Base-by-base conservation (phyloP, 2,797 vertebrate species). In the Atherinosoma microstoma region DNA sequence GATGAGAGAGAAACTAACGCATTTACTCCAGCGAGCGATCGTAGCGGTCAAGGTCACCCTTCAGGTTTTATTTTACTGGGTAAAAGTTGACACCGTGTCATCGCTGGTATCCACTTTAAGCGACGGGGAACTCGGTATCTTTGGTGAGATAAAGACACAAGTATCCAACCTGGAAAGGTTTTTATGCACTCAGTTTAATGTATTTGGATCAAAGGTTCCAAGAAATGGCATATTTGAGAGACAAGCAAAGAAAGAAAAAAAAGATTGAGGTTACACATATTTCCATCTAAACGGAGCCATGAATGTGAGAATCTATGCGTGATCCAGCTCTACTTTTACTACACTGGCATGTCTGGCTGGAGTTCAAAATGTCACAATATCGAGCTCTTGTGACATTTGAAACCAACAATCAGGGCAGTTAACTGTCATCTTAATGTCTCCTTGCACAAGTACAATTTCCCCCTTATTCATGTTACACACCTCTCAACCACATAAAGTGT, bases 181-280 rank as follows among this genome's bases (percentile, higher is more conserved):
- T 4, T 12, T 45, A 51, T 66, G 66, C 64, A 58, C 58, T 70
- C 56, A 42, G 13, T 10, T 30, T 62, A 38, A 30, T 15, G 54
- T 62, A 59, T 85, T 82, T 76, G 67, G 73, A 74, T 78, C 63
- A 75, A 79, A 85, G 75, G 20, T 59, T 72, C 30, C 69, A 80
- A 56, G 74, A 80, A 76, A 80, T 58, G 59, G 53, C 66, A 32
- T 29, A 58, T 72, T 76, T 80, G 69, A 79, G 76, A 53, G 61
- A 70, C 45, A 8, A 20, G 7, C 45, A 20, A 16, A 47, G 54
- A 69, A n/a, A n/a, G n/a, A 45, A 27, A 32, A 64, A 60, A 64
- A 58, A 29, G 34, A 62, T 65, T 27, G 1, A 69, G 47, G 40
- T 76, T 76, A 45, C 20, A 57, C 32, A 49, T 59, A 47, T 62